Evolutionary conservation across 2,888 invertebrate species (phyloP).

Genomic region (Tridacna gigas): DNA sequence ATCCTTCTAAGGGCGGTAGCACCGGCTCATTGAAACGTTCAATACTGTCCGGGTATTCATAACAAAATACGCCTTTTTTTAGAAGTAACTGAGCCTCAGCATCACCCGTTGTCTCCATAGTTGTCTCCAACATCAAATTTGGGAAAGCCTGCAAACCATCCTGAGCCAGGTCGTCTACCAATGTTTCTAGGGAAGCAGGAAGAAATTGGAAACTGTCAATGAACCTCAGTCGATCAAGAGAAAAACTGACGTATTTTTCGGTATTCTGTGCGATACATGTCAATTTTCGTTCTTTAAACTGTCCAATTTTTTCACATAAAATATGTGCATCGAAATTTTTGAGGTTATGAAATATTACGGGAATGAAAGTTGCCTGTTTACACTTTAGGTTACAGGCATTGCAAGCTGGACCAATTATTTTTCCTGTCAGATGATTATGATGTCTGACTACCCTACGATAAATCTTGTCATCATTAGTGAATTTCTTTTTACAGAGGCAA

Average conservation of each 20-base stretch:
- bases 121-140: slow-evolving; percentile 31
- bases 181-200: slow-evolving; percentile 30
- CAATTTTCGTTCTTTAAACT: slow-evolving; percentile 35
- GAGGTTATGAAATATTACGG: no score
- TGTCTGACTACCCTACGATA: slow-evolving; percentile 40
- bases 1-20: slow-evolving; percentile 42
- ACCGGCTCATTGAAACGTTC: slow-evolving; percentile 23
- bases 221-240: slow-evolving; percentile 51
- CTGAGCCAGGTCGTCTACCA: slow-evolving; percentile 36
- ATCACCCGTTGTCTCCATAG: not conserved
- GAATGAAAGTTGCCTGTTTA: slow-evolving; percentile 41
- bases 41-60: slow-evolving; percentile 75
- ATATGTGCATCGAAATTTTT: no score
- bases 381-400: slow-evolving; percentile 49
- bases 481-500: slow-evolving; percentile 41
- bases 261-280: slow-evolving; percentile 47
- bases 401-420: slow-evolving; percentile 47
- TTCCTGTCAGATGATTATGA: slow-evolving; percentile 44
- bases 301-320: slow-evolving; percentile 31
- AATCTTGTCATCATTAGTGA: slow-evolving; percentile 27
- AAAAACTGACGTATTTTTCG: slow-evolving; percentile 57
- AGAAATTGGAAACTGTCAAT: slow-evolving; percentile 59
- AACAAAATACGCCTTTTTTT: slow-evolving; percentile 81
- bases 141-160: slow-evolving; percentile 51
- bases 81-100: slow-evolving; percentile 29